These are phyloP conservation scores for Cnemophilus loriae DNA, from an alignment of 2,113 vertebrate genomes.

Conservation along the genomic window DNA sequence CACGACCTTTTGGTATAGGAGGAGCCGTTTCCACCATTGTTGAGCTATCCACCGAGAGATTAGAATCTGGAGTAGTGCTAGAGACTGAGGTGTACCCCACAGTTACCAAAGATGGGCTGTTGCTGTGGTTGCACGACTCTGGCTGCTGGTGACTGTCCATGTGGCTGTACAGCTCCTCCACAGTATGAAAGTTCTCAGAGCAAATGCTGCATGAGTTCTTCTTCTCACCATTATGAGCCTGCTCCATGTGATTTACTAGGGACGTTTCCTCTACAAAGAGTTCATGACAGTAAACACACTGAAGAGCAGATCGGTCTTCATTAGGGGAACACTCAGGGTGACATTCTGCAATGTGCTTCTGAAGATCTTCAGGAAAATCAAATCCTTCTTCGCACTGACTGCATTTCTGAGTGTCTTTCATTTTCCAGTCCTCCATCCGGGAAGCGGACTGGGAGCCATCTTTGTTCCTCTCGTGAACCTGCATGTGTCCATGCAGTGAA, in stretches of 20 bases:
- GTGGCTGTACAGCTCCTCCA: slow-evolving; percentile 93
- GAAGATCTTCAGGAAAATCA: slow-evolving; percentile 94
- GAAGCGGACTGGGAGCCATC: slow-evolving; percentile 82
- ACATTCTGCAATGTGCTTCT: slow-evolving; percentile 95
- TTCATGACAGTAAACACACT: slow-evolving; percentile 96
- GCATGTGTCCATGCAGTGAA: slow-evolving; percentile 97
- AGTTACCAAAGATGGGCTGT: slow-evolving; percentile 92
- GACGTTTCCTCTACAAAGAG: slow-evolving; percentile 91
- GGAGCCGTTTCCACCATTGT: slow-evolving; percentile 90
- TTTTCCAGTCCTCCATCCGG: slow-evolving; percentile 89
- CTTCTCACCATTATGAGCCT: slow-evolving; percentile 86
- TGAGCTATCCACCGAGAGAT: slow-evolving; percentile 95
- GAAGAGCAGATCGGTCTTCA: slow-evolving; percentile 87
- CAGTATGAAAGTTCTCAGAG: slow-evolving; percentile 89
- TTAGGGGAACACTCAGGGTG: slow-evolving; percentile 95
- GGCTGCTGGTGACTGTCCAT: slow-evolving; percentile 96
- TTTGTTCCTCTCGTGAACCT: slow-evolving; percentile 93
- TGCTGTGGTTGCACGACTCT: slow-evolving; percentile 95
- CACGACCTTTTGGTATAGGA: slow-evolving; percentile 88
- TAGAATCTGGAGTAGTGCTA: slow-evolving; percentile 96
- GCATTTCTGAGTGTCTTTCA: slow-evolving; percentile 96
- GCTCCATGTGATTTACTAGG: slow-evolving; percentile 92
- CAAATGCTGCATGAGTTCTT: slow-evolving; percentile 91
- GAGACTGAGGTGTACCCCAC: slow-evolving; percentile 97
- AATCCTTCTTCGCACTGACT: slow-evolving; percentile 97